Percentiles rank a stretch among this genome's conserved stretches.
Evolutionary conservation across 2,113 vertebrate species (phyloP).

Genomic region (Scopus umbretta): DNA sequence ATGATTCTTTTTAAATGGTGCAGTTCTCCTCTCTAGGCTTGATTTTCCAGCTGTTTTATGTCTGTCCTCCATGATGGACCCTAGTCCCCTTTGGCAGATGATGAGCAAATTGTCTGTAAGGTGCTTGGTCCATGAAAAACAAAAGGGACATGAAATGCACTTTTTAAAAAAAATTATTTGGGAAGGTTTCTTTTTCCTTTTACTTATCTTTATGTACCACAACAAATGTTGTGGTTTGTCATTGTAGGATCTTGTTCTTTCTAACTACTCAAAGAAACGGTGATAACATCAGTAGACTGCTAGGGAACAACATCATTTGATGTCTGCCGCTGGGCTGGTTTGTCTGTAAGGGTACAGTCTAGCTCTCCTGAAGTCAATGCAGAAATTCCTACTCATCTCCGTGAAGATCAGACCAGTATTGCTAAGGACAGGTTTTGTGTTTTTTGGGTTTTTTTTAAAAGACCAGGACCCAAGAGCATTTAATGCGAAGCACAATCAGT

Average conservation of each 20-base stretch:
- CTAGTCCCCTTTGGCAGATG: not conserved
- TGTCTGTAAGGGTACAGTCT: not conserved
- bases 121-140: not conserved
- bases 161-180: not conserved
- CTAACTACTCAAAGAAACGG: not conserved
- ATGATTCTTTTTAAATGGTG: not conserved
- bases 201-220: not conserved
- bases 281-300: conserved; percentile 4
- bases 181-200: not conserved
- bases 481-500: not conserved
- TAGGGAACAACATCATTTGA: not conserved
- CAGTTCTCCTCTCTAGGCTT: not conserved
- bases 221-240: not conserved
- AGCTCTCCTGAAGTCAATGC: not conserved
- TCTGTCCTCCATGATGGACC: not conserved
- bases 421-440: not conserved
- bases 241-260: not conserved
- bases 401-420: not conserved
- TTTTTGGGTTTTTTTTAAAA: not conserved
- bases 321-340: not conserved
- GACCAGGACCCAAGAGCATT: not conserved
- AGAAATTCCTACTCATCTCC: not conserved
- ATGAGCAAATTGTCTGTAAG: not conserved
- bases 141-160: not conserved
- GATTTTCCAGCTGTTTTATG: not conserved